phyloP scores from a whole-genome alignment of 2,888 invertebrate species.

The Ernsta delagoae region DNA sequence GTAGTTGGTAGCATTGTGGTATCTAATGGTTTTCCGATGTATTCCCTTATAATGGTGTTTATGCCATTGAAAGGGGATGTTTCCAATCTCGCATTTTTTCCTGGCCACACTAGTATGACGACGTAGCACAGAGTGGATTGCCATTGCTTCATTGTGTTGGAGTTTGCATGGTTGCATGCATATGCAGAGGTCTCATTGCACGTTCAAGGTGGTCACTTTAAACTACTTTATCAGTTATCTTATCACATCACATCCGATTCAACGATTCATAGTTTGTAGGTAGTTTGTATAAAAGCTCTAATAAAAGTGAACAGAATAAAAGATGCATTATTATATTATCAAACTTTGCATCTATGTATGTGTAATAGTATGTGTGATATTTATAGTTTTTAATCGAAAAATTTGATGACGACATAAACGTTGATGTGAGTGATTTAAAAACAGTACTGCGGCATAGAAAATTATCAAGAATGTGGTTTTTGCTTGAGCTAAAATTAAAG shows the following conservation, averaged over 20 bases:
- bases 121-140: conserved; percentile 52
- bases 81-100: conserved; percentile 49
- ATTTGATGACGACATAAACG: background rate
- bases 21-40: conserved; percentile 46
- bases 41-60: conserved; percentile 55
- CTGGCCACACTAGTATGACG: conserved; percentile 49
- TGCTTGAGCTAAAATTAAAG: conserved; percentile 7
- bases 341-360: no score
- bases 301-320: no score
- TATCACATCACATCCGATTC: no score
- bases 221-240: no score
- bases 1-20: conserved; percentile 1
- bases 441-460: background rate
- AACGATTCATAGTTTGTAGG: no score
- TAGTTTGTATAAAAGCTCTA: no score
- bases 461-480: background rate
- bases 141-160: conserved; percentile 58
- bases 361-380: no score
- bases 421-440: background rate
- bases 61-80: conserved; percentile 52
- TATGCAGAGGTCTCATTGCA: conserved; percentile 1
- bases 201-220: no score
- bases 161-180: conserved; percentile 36
- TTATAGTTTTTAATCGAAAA: background rate
- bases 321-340: no score